A percentile compares a stretch with the other conserved stretches of the same genome.
Conservation (phyloP, 1,140 invertebrate species). For the Yoshiicerus persimilis region DNA sequence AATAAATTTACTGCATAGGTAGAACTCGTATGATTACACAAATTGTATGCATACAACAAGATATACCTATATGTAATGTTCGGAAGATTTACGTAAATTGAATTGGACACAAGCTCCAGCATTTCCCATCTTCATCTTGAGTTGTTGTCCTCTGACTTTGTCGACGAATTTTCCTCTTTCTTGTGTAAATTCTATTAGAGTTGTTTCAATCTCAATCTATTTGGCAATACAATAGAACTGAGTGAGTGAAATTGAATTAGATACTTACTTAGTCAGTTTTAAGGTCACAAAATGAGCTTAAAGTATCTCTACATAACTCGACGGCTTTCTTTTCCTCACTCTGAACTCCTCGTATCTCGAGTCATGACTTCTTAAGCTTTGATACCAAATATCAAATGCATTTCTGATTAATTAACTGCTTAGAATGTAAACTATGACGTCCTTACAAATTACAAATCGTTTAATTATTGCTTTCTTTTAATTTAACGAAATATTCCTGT, state of each 20-base stretch:
- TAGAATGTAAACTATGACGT: too few relatives aligned
- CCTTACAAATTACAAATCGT: too few relatives aligned
- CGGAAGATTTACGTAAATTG: neutral
- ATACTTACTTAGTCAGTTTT: neutral
- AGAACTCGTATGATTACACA: too few relatives aligned
- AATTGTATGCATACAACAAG: neutral
- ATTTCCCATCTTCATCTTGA: neutral
- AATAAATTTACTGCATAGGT: too few relatives aligned
- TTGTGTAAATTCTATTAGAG: neutral
- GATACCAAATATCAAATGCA: neutral
- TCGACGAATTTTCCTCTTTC: neutral
- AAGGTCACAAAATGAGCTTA: neutral
- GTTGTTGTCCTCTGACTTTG: neutral
- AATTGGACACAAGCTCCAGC: neutral
- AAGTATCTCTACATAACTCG: neutral
- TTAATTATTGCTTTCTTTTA: too few relatives aligned
- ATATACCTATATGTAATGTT: too few relatives aligned
- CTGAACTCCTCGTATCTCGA: too few relatives aligned
- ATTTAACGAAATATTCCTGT: too few relatives aligned
- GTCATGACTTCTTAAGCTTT: neutral
- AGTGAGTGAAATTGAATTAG: neutral
- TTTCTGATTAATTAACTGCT: too few relatives aligned
- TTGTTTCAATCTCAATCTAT: neutral
- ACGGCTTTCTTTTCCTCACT: too few relatives aligned
- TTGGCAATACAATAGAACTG: neutral